Evolutionary conservation across 2,888 invertebrate species (phyloP).

Genomic region (Epinotia ramella): DNA sequence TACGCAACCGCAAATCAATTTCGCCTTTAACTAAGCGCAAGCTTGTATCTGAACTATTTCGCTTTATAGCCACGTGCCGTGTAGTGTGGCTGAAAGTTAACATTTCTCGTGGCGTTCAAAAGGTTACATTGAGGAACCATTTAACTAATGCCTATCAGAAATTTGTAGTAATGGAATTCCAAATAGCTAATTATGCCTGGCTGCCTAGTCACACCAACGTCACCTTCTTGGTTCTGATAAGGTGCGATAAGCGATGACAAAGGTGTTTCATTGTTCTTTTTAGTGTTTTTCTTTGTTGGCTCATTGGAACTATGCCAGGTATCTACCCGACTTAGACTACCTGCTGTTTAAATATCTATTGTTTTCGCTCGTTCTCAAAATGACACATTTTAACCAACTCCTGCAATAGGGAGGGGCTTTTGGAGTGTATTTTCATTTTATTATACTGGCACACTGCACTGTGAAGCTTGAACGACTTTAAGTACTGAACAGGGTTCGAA

Average conservation of each 20-base stretch:
- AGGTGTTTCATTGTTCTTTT: conserved; percentile 24
- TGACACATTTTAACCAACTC: neutral
- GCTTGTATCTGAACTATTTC: no score
- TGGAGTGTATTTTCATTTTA: neutral
- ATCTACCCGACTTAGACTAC: neutral
- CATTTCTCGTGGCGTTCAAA: neutral
- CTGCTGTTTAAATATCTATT: neutral
- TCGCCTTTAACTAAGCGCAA: no score
- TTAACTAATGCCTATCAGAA: neutral
- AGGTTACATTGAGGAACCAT: neutral
- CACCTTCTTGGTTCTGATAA: conserved; percentile 36
- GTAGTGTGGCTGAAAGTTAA: neutral
- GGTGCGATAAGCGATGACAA: conserved; percentile 11
- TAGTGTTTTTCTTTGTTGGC: neutral
- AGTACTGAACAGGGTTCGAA: no score
- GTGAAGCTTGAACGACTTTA: no score
- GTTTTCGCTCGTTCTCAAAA: neutral
- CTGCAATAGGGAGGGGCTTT: neutral
- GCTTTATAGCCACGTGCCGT: neutral
- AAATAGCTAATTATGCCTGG: neutral
- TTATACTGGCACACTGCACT: neutral
- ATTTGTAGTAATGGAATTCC: conserved; percentile 16
- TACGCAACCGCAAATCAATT: no score
- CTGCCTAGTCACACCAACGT: conserved; percentile 18
- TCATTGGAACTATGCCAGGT: conserved; percentile 6